Conservation (phyloP, 2,888 invertebrate species). For the Volucella inflata region DNA sequence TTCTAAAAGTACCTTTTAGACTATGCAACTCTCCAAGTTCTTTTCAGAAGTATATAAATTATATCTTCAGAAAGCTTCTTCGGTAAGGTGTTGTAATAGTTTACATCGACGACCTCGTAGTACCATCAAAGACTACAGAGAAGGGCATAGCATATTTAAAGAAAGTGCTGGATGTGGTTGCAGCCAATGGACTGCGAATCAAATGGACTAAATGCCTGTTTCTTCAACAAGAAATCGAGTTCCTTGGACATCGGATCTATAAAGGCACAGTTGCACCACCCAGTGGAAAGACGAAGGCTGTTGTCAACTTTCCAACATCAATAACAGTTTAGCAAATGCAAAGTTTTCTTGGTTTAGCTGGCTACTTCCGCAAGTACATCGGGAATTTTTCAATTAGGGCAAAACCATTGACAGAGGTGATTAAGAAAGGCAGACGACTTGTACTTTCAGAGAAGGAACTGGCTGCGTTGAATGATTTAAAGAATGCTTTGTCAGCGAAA, state of each 20-base stretch:
- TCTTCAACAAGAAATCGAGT: constrained; percentile 26
- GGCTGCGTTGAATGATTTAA: constrained; percentile 7
- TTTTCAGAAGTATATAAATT: too few relatives aligned
- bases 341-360: too few relatives aligned
- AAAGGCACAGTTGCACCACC: constrained; percentile 27
- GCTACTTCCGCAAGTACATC: constrained; percentile 40
- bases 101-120: constrained; percentile 38
- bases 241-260: constrained; percentile 11
- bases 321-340: too few relatives aligned
- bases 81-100: constrained; percentile 39
- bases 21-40: too few relatives aligned
- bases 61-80: too few relatives aligned
- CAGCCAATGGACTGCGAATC: constrained; percentile 16
- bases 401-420: neutral
- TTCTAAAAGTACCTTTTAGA: too few relatives aligned
- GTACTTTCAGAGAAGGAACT: neutral
- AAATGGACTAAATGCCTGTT: constrained; percentile 53
- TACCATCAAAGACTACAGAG: constrained; percentile 28
- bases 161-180: neutral
- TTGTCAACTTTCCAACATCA: constrained; percentile 33
- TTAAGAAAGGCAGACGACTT: constrained; percentile 3
- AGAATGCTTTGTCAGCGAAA: constrained; percentile 18
- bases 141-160: constrained; percentile 25
- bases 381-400: constrained; percentile 3
- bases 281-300: constrained; percentile 18